These are phyloP conservation scores for Hydriomena furcata DNA, from an alignment of 2,888 invertebrate species.

Conservation along the genomic window DNA sequence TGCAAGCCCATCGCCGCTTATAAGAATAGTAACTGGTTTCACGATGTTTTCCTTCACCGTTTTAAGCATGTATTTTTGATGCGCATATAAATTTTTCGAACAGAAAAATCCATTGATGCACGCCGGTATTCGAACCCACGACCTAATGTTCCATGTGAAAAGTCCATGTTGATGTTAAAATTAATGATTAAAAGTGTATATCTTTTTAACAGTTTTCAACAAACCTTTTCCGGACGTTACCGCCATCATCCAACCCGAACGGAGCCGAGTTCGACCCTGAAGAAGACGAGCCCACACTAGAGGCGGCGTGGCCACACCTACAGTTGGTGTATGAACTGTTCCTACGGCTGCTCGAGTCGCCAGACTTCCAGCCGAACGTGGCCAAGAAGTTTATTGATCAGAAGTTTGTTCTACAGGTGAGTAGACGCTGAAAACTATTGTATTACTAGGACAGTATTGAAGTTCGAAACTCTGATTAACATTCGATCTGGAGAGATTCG, in stretches of 20 bases:
- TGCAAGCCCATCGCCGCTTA: no score
- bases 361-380: slow-evolving; percentile 95
- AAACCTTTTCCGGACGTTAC: slow-evolving; percentile 94
- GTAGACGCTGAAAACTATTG: slow-evolving; percentile 28
- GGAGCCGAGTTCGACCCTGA: slow-evolving; percentile 96
- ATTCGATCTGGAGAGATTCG: no score
- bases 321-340: slow-evolving; percentile 91
- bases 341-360: slow-evolving; percentile 93
- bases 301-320: slow-evolving; percentile 97
- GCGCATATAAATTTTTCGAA: no score
- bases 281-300: slow-evolving; percentile 97
- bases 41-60: no score
- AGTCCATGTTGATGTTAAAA: no score
- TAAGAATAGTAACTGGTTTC: no score
- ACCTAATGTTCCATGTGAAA: no score
- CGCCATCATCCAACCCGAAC: slow-evolving; percentile 92
- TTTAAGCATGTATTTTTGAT: no score
- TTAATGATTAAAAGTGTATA: neutral
- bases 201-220: slow-evolving; percentile 87
- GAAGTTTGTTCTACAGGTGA: slow-evolving; percentile 95
- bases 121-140: no score
- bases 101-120: no score
- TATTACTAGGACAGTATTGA: no score
- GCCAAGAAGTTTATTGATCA: slow-evolving; percentile 98
- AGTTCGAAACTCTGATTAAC: no score